These are phyloP conservation scores for Pteromalus puparum DNA, from an alignment of 1,140 invertebrate genomes.

Conservation along the genomic window DNA sequence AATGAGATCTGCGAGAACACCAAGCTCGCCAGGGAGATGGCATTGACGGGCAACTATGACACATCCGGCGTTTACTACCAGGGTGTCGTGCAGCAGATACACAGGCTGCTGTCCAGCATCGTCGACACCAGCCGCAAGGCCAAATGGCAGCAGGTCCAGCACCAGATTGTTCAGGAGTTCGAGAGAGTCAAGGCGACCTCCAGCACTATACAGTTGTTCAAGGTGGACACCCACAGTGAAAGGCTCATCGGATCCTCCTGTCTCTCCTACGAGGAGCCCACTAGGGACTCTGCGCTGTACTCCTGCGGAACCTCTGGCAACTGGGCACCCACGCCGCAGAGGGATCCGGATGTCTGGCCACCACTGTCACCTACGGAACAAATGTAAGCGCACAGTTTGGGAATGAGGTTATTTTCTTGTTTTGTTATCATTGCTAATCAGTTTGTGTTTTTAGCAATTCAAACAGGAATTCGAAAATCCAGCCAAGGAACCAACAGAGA, in stretches of 20 bases:
- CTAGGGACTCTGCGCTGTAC: conserved; percentile 74
- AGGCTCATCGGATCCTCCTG: conserved; percentile 71
- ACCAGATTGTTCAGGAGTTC: conserved; percentile 92
- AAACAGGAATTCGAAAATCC: conserved; percentile 64
- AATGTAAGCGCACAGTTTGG: conserved; percentile 60
- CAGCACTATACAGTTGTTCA: conserved; percentile 81
- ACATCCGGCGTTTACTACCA: conserved; percentile 96
- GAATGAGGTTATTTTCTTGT: background rate
- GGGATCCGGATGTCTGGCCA: conserved; percentile 94
- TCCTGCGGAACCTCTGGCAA: conserved; percentile 62
- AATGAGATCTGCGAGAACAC: conserved; percentile 94
- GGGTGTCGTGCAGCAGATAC: conserved; percentile 93
- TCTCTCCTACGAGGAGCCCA: conserved; percentile 80
- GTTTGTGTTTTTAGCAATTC: background rate
- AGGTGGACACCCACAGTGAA: conserved; percentile 77
- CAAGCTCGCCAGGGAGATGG: conserved; percentile 95
- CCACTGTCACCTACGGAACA: conserved; percentile 89
- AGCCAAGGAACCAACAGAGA: conserved; percentile 69
- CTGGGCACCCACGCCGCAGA: conserved; percentile 83
- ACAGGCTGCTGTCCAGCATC: conserved; percentile 87
- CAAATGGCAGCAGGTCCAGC: conserved; percentile 94
- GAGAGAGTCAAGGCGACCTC: conserved; percentile 91
- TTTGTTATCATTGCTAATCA: background rate
- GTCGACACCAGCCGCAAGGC: conserved; percentile 86
- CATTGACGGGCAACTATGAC: conserved; percentile 96